A percentile compares a stretch with the other conserved stretches of the same genome.
Evolutionary conservation across 2,888 invertebrate species (phyloP).

Genomic region (Lordiphosa andalusiaca): DNA sequence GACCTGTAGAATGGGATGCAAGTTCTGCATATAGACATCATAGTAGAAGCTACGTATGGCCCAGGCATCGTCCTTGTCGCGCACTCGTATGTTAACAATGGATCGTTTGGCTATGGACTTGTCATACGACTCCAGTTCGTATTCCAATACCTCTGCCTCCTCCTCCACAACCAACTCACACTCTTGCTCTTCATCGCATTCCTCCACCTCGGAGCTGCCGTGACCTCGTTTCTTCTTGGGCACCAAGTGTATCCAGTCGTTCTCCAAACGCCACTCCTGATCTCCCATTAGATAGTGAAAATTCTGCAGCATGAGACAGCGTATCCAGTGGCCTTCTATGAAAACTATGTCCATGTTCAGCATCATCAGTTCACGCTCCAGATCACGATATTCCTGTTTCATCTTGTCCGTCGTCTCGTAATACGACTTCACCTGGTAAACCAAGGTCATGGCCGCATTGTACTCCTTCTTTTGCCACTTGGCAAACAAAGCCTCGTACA

Average conservation of each 20-base stretch:
- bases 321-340: conserved; percentile 78
- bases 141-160: conserved; percentile 26
- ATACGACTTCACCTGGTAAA: conserved; percentile 75
- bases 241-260: conserved; percentile 79
- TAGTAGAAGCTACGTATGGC: conserved; percentile 78
- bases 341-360: conserved; percentile 79
- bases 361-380: conserved; percentile 65
- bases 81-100: conserved; percentile 72
- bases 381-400: conserved; percentile 57
- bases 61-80: conserved; percentile 78
- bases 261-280: conserved; percentile 75
- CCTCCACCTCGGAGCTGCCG: conserved; percentile 15
- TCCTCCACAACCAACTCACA: conserved; percentile 39
- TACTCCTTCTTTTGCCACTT: conserved; percentile 79
- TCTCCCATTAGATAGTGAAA: conserved; percentile 79
- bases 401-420: conserved; percentile 76
- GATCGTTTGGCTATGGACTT: conserved; percentile 74
- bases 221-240: conserved; percentile 27
- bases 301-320: conserved; percentile 78
- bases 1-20: conserved; percentile 73
- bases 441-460: conserved; percentile 74
- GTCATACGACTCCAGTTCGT: conserved; percentile 74
- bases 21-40: conserved; percentile 69
- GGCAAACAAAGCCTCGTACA: conserved; percentile 74
- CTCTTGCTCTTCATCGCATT: conserved; percentile 32